Conservation (phyloP, 2,888 invertebrate genomes). For the Agriopis marginaria region DNA sequence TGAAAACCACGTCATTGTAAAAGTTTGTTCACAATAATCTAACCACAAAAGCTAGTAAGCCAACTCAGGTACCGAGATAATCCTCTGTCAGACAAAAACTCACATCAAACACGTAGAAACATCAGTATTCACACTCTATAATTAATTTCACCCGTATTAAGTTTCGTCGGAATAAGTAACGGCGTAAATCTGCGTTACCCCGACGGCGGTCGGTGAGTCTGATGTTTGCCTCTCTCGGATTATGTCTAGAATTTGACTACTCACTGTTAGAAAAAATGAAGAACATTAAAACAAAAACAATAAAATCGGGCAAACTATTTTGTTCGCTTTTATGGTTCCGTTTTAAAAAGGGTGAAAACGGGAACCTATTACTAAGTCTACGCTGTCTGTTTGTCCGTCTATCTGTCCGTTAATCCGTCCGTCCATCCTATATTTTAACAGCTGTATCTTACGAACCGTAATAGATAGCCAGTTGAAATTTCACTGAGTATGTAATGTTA, state of each 20-base stretch:
- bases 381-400: no score
- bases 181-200: conserved; percentile 63
- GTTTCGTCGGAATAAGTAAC: conserved; percentile 61
- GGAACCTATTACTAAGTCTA: no score
- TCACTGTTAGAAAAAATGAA: conserved; percentile 26
- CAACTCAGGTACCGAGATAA: background rate
- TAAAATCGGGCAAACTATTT: background rate
- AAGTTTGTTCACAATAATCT: background rate
- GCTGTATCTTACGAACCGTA: no score
- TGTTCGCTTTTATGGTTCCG: no score
- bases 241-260: conserved; percentile 42
- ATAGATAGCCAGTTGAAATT: no score
- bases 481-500: no score
- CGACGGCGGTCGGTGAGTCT: conserved; percentile 56
- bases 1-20: no score
- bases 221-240: conserved; percentile 53
- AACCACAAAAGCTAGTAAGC: background rate
- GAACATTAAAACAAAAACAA: background rate
- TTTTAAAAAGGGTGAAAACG: no score
- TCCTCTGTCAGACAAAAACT: conserved; percentile 7
- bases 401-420: no score
- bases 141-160: conserved; percentile 62
- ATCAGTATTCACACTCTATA: conserved; percentile 45
- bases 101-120: conserved; percentile 9
- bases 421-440: no score